Evolutionary conservation across 2,797 vertebrate genomes (phyloP).

Genomic region (Mus minutoides): DNA sequence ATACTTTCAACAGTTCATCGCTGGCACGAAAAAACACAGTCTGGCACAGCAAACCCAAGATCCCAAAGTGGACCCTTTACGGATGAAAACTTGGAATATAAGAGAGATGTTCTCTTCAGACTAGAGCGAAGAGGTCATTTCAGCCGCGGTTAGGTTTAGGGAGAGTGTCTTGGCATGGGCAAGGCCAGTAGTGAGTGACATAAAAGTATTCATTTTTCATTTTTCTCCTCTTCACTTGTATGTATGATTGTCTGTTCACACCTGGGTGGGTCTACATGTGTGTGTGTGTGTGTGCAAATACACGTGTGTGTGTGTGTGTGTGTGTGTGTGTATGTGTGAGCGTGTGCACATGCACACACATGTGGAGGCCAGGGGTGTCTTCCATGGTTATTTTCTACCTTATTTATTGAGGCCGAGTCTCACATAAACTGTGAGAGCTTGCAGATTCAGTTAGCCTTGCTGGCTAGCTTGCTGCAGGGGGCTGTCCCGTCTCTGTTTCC

Average conservation of each 20-base stretch:
- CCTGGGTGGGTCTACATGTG: background rate
- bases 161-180: background rate
- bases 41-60: background rate
- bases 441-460: background rate
- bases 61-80: background rate
- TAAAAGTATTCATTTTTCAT: background rate
- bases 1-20: background rate
- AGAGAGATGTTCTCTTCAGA: background rate
- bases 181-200: background rate
- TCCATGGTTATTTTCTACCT: background rate
- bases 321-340: background rate
- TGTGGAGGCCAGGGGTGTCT: background rate
- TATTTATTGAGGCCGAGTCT: too few species aligned
- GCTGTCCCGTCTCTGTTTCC: too few species aligned
- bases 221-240: background rate
- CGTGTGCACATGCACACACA: too few species aligned
- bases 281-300: background rate
- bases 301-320: background rate
- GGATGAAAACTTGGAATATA: background rate
- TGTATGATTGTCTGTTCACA: background rate
- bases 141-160: background rate
- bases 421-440: background rate
- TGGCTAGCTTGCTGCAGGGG: background rate
- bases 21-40: background rate
- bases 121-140: background rate